Percentiles rank a stretch among this genome's conserved stretches.
Conservation (phyloP, 2,888 invertebrate genomes). For the Agonopterix heracliana region DNA sequence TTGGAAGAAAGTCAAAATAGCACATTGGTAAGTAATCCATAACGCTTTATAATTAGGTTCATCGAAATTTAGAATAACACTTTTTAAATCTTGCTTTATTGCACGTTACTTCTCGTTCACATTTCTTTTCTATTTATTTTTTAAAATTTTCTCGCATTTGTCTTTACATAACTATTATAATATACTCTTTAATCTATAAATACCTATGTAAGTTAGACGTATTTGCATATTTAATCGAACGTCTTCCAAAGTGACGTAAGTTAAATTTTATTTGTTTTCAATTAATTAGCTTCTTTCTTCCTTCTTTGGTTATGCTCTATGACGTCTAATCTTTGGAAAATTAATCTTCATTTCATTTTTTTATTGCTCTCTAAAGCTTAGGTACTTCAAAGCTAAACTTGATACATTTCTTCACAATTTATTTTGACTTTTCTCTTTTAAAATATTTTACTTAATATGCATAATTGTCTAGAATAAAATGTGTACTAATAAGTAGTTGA, state of each 20-base stretch:
- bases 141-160: conserved; percentile 19
- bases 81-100: conserved; percentile 51
- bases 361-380: neutral
- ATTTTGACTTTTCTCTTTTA: conserved; percentile 16
- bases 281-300: conserved; percentile 19
- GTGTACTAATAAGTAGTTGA: conserved; percentile 46
- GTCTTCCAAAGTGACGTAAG: conserved; percentile 76
- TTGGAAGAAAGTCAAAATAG: conserved; percentile 49
- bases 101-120: conserved; percentile 38
- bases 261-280: conserved; percentile 18
- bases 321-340: conserved; percentile 13
- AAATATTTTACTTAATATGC: conserved; percentile 24
- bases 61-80: conserved; percentile 64
- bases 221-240: conserved; percentile 70
- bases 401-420: neutral
- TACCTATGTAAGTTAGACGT: conserved; percentile 60
- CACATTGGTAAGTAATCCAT: conserved; percentile 53
- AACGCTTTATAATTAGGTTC: conserved; percentile 75
- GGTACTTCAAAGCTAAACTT: neutral
- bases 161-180: conserved; percentile 32
- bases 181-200: conserved; percentile 41
- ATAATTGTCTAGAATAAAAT: conserved; percentile 31
- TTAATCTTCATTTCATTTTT: neutral
- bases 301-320: conserved; percentile 18
- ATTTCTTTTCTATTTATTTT: conserved; percentile 28